These are phyloP conservation scores for Acromyrmex charruanus DNA, from an alignment of 1,140 invertebrate species.

Conservation along the genomic window DNA sequence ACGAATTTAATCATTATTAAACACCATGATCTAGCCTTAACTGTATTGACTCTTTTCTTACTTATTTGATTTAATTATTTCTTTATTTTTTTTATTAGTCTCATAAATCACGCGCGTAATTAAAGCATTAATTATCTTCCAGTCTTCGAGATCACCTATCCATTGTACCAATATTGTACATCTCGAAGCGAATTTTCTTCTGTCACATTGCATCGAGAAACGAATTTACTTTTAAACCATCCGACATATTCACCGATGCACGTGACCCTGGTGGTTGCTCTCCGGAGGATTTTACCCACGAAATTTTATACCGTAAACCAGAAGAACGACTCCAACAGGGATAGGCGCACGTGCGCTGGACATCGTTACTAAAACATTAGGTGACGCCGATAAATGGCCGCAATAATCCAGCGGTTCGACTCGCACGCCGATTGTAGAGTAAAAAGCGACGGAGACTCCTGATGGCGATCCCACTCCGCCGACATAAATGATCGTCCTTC, in stretches of 20 bases:
- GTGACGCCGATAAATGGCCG: slow-evolving; percentile 78
- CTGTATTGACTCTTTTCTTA: too few species aligned
- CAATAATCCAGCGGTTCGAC: slow-evolving; percentile 76
- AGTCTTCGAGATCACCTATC: background rate
- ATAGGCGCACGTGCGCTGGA: slow-evolving; percentile 68
- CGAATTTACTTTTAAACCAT: slow-evolving; percentile 44
- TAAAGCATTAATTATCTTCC: background rate
- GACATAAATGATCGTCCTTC: slow-evolving; percentile 83
- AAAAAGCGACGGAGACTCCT: slow-evolving; percentile 70
- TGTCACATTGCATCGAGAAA: slow-evolving; percentile 28
- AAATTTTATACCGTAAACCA: slow-evolving; percentile 46
- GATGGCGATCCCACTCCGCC: slow-evolving; percentile 19
- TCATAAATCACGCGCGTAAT: background rate
- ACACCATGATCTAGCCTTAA: too few species aligned
- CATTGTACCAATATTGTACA: slow-evolving; percentile 32
- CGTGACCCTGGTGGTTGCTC: slow-evolving; percentile 55
- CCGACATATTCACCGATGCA: slow-evolving; percentile 55
- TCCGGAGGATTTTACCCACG: slow-evolving; percentile 37
- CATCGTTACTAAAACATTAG: slow-evolving; percentile 82
- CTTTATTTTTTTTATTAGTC: slow-evolving; percentile 1
- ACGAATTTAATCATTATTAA: too few species aligned
- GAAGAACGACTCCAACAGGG: slow-evolving; percentile 26
- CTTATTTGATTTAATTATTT: background rate
- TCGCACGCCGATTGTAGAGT: slow-evolving; percentile 79
- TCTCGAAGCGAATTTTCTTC: slow-evolving; percentile 11